Base-by-base conservation (phyloP, 2,888 invertebrate genomes). In the Caenorhabditis sp. region DNA sequence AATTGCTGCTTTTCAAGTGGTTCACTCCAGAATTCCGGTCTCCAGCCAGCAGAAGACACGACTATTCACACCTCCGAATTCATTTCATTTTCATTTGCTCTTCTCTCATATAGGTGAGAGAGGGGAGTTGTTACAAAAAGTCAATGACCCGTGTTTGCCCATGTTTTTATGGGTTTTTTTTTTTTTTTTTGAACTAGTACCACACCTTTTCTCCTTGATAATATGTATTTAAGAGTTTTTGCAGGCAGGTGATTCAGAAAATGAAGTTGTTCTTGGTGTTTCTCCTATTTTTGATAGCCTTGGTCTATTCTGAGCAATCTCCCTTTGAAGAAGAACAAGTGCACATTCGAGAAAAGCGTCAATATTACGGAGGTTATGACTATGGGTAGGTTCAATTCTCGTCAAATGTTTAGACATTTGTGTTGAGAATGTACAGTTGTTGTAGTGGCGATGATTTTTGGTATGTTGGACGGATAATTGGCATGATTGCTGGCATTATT, bases 381-480 rank as follows among this genome's bases (percentile, higher is more conserved):
- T 80, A 80, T 52, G 80, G 80, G 70, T 80, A 67, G 62, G 73
- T 73, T 25, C 8, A 21, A 25, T 1, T 12, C 10, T 20, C 31
- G 36, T 25, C 12, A n/a, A 23, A 26, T 57, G 17, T 21, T 1
- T 0, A 50, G 26, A 20, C 27, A 4, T 57, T 1, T 12, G 20
- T 21, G 1, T 26, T n/a, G 31, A 10, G n/a, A 31, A 50, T 38
- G 36, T 67, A 61, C 68, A 72, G 72, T 38, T 61, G 60, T 50
- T 73, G 69, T 77, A 77, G 63, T 74, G 81, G 81, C 49, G 84
- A 83, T 53, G 82, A 83, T 68, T 85, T 74, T 67, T 87, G 86
- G 86, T 86, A 85, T 65, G 81, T 81, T n/a, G 86, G 86, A 20
- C 76, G 86, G 1, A 79, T 87, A n/a, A 78, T 86, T 69, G 86